phyloP scores from a whole-genome alignment of 2,113 vertebrate genomes.

The Mystacornis crossleyi region DNA sequence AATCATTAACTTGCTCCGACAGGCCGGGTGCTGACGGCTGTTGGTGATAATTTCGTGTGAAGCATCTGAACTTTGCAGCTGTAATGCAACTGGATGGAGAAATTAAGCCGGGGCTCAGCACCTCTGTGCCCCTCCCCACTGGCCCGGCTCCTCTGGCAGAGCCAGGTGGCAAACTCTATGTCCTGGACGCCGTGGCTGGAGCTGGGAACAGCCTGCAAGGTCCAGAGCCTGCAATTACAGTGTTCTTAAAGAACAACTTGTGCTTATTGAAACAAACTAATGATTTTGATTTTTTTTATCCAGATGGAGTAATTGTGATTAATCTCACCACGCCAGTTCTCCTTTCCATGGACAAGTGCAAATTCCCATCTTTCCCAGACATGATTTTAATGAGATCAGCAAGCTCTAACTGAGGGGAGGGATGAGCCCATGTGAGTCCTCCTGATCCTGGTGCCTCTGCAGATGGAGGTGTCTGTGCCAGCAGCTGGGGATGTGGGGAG shows the following conservation, averaged over 20 bases:
- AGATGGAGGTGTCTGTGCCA: not conserved
- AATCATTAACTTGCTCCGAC: constrained; percentile 70
- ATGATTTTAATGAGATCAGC: not conserved
- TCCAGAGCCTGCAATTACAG: not conserved
- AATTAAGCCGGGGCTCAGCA: constrained; percentile 44
- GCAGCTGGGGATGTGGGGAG: rapidly evolving
- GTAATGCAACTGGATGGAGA: constrained; percentile 48
- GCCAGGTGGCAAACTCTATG: not conserved
- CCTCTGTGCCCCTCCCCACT: not conserved
- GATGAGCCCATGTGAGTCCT: rapidly evolving
- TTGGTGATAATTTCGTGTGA: constrained; percentile 68
- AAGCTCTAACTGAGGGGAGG: not conserved
- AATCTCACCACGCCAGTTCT: constrained; percentile 9
- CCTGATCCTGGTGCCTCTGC: rapidly evolving
- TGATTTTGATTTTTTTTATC: not conserved
- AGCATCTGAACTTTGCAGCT: constrained; percentile 64
- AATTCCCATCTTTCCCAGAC: not conserved
- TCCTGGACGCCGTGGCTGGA: not conserved
- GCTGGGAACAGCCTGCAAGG: not conserved
- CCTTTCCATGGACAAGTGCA: not conserved
- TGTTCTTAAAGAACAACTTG: not conserved
- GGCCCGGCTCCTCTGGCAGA: not conserved
- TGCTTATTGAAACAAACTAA: constrained; percentile 16
- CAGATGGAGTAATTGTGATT: constrained; percentile 56
- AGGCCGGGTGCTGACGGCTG: constrained; percentile 61